Evolutionary conservation across 2,888 invertebrate species (phyloP).

Genomic region (Cerceris rybyensis): DNA sequence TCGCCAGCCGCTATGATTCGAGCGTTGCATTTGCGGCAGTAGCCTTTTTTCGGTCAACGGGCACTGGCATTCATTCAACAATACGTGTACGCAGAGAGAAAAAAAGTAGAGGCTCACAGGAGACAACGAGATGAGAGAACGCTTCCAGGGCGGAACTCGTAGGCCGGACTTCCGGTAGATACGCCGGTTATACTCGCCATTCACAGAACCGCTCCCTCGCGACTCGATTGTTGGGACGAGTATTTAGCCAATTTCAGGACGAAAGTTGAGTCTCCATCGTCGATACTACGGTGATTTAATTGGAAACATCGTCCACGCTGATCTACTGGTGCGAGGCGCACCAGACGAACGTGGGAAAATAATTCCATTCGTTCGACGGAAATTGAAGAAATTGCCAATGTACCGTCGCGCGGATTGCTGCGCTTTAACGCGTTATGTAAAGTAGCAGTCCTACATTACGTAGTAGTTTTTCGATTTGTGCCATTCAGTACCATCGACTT

Average conservation of each 20-base stretch:
- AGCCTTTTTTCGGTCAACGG: conserved; percentile 52
- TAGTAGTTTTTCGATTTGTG: too few species aligned
- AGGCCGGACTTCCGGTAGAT: conserved; percentile 82
- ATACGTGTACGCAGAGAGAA: conserved; percentile 19
- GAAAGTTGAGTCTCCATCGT: conserved; percentile 51
- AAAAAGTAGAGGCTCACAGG: conserved; percentile 44
- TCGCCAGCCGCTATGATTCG: conserved; percentile 19
- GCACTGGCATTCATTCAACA: conserved; percentile 37
- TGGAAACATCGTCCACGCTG: conserved; percentile 1
- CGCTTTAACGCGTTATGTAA: background rate
- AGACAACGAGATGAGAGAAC: conserved; percentile 67
- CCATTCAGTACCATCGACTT: too few species aligned
- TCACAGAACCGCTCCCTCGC: conserved; percentile 66
- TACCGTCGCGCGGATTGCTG: background rate
- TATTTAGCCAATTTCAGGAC: conserved; percentile 60
- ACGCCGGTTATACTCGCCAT: conserved; percentile 74
- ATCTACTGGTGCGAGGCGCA: conserved; percentile 37
- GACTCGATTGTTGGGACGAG: conserved; percentile 58
- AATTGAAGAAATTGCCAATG: background rate
- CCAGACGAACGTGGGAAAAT: conserved; percentile 19
- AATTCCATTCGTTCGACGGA: conserved; percentile 10
- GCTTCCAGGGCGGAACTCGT: conserved; percentile 79
- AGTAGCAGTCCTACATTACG: too few species aligned
- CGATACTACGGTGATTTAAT: conserved; percentile 37
- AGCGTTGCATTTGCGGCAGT: background rate